Evolutionary conservation across 2,797 vertebrate genomes (phyloP).

Genomic region (Mormyrus proboscirostris): DNA sequence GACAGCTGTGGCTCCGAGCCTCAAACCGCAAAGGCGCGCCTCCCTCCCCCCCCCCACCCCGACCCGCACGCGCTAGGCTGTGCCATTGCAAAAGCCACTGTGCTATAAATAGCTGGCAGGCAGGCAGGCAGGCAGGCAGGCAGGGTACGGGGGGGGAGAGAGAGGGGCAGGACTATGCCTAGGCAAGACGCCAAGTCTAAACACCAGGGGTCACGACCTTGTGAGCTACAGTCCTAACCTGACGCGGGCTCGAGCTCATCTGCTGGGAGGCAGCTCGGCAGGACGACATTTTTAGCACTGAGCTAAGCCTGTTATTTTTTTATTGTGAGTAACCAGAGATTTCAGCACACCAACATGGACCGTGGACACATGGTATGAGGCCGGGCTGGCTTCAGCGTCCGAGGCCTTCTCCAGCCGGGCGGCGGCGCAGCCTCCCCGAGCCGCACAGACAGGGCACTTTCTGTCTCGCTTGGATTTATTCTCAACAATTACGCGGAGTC

Average conservation of each 20-base stretch:
- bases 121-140: not conserved
- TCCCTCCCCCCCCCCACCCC: not conserved
- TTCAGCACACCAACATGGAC: not conserved
- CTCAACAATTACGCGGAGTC: constrained; percentile 20
- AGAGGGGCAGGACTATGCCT: constrained; percentile 20
- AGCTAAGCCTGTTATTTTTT: constrained; percentile 1
- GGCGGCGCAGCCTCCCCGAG: not conserved
- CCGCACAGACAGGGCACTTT: not conserved
- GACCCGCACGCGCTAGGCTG: constrained; percentile 17
- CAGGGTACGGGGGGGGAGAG: not conserved
- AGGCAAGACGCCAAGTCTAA: constrained; percentile 24
- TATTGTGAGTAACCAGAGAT: not conserved
- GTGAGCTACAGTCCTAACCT: constrained; percentile 10
- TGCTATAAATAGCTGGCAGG: constrained; percentile 34
- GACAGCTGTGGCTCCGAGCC: not conserved
- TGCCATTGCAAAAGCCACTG: constrained; percentile 16
- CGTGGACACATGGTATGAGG: not conserved
- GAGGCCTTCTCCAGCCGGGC: not conserved
- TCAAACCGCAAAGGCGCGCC: not conserved
- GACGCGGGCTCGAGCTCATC: not conserved
- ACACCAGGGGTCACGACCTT: constrained; percentile 17
- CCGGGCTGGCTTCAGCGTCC: not conserved
- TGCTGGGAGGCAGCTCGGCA: not conserved
- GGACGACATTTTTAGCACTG: not conserved
- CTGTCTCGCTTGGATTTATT: constrained; percentile 19